phyloP scores from a whole-genome alignment of 1,140 invertebrate species.

The Platyscapa corneri region DNA sequence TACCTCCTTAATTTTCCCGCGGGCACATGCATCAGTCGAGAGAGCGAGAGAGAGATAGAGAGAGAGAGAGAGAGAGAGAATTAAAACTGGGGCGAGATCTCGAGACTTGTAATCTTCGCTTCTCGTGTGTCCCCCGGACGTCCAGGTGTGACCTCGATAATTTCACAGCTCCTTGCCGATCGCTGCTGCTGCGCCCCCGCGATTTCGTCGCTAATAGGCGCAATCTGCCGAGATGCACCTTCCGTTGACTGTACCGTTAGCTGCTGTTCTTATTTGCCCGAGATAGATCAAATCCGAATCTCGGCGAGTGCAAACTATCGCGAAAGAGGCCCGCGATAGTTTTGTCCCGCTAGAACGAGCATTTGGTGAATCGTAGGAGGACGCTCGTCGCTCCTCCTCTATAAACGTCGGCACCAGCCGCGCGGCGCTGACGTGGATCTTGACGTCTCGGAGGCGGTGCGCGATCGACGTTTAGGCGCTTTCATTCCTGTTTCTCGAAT shows the following conservation, averaged over 20 bases:
- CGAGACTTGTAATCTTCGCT: slow-evolving; percentile 57
- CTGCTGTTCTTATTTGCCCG: not conserved
- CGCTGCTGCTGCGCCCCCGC: slow-evolving; percentile 35
- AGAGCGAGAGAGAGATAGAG: too few species aligned
- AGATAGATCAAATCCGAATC: not conserved
- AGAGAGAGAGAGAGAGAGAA: too few species aligned
- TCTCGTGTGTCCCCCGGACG: slow-evolving; percentile 53
- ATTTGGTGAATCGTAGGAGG: too few species aligned
- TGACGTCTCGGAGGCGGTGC: too few species aligned
- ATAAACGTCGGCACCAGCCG: too few species aligned
- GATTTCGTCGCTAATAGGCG: not conserved
- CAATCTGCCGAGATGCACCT: not conserved
- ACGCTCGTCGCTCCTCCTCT: too few species aligned
- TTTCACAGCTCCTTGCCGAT: slow-evolving; percentile 31
- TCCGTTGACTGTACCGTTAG: not conserved
- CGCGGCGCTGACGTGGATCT: too few species aligned
- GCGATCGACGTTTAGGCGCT: too few species aligned
- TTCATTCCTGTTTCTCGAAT: too few species aligned
- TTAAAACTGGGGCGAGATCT: slow-evolving; percentile 51
- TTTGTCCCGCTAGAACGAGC: not conserved
- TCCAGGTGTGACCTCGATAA: slow-evolving; percentile 65
- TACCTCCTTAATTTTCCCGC: slow-evolving; percentile 58
- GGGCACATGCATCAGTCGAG: slow-evolving; percentile 19
- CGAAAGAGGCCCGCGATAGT: not conserved
- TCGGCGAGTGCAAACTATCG: not conserved